Conservation (phyloP, 1,140 invertebrate species). For the Brachionus manjavacas region DNA sequence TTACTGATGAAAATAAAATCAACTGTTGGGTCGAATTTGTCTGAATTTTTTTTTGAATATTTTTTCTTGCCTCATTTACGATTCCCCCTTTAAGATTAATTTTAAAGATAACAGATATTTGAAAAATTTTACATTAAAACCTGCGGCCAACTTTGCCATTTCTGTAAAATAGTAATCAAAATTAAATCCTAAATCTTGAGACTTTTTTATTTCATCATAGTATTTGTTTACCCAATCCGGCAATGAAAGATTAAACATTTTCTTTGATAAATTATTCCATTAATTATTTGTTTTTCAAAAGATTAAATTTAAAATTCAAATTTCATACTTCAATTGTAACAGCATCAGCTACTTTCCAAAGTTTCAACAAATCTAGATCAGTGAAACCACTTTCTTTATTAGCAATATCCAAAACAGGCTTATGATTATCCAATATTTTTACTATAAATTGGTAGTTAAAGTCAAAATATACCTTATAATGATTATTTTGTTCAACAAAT, state of each 20-base stretch:
- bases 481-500: neutral
- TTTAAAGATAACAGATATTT: no score
- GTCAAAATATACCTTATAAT: neutral
- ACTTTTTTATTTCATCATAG: neutral
- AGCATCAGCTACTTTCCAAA: constrained; percentile 39
- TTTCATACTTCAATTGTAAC: constrained; percentile 35
- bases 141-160: constrained; percentile 32
- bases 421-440: no score
- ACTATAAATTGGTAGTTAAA: neutral
- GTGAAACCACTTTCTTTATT: constrained; percentile 29
- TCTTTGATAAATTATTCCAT: neutral
- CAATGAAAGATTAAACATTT: neutral
- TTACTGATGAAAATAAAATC: constrained; percentile 36
- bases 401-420: neutral
- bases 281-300: neutral
- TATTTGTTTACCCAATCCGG: constrained; percentile 16
- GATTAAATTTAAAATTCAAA: no score
- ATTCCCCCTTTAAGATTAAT: constrained; percentile 3
- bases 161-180: constrained; percentile 28
- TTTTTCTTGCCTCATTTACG: neutral
- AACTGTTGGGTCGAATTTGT: neutral
- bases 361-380: neutral
- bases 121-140: neutral
- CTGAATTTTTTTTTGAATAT: neutral
- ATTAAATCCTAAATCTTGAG: constrained; percentile 14